Base-by-base conservation (phyloP, 37 sponge, comb jelly and placozoan species). In the Geodia barretti region DNA sequence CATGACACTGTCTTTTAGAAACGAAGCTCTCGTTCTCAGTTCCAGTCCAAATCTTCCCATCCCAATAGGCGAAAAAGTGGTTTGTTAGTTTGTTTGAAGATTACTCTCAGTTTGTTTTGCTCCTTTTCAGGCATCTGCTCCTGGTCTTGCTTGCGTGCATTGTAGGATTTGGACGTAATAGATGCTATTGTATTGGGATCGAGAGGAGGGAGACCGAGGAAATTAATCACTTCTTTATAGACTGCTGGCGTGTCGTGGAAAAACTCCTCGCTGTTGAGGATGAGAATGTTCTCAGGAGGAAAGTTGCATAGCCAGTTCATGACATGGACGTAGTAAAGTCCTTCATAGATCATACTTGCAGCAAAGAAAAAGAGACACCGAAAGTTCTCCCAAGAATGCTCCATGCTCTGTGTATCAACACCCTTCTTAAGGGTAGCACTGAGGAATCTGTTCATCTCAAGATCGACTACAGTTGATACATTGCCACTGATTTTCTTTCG, bases 211-310 rank as follows among this genome's bases (percentile, higher is more conserved):
- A 92, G 58, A 32, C 75, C 81, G 8, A 92, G 66, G 60, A 92
- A 92, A 24, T 79, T 64, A 30, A 83, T 79, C 0, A 87, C 80
- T n/a, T 83, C 79, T 30, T 83, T 35, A n/a, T 87, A 36, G 23
- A 87, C 79, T 20, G 7, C 32, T 19, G 68, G 36, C 14, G 92
- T 42, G 39, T 83, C 64, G 7, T n/a, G 42, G 47, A 63, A 87
- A 34, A 92, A 92, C 47, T 92, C 92, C 66, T 92, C 92, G 39
- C 84, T 87, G 73, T 92, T 92, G 19, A 92, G 1, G 24, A 92
- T 80, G 32, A 92, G 47, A 33, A 92, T 86, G 41, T 92, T 92
- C 41, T 87, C 84, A 26, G 85, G 62, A n/a, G 92, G 92, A 79
- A 78, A 92, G 72, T 92, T 92, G 67, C 92, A 92, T 9, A 92